phyloP scores from a whole-genome alignment of 2,888 invertebrate species.

The Oscheius myriophilus region DNA sequence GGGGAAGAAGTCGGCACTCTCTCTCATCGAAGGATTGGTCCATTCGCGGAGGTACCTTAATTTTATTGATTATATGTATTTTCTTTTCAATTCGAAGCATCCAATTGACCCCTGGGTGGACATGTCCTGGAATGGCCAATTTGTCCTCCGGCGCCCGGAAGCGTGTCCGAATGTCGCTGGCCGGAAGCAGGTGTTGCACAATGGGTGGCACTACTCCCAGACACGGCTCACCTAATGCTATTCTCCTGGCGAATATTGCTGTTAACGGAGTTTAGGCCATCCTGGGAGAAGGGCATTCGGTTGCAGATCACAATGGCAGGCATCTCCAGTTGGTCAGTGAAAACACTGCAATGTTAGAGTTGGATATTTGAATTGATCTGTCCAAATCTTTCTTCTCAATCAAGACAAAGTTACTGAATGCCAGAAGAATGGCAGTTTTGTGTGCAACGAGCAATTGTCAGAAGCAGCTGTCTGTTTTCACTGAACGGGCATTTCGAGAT shows the following conservation, averaged over 20 bases:
- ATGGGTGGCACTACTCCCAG: slow-evolving; percentile 2
- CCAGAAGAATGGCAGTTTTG: background rate
- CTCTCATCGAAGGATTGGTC: slow-evolving; percentile 51
- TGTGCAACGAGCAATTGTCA: too few relatives aligned
- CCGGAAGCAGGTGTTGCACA: slow-evolving; percentile 12
- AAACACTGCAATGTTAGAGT: slow-evolving; percentile 34
- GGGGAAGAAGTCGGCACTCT: slow-evolving; percentile 45
- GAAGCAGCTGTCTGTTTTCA: too few relatives aligned
- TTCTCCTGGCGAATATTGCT: slow-evolving; percentile 44
- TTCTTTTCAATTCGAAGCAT: slow-evolving; percentile 25
- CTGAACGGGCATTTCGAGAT: too few relatives aligned
- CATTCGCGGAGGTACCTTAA: slow-evolving; percentile 56
- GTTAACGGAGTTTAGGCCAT: slow-evolving; percentile 50
- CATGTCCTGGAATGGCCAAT: background rate
- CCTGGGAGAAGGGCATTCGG: slow-evolving; percentile 53
- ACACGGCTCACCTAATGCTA: slow-evolving; percentile 38
- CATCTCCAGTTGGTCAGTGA: slow-evolving; percentile 44
- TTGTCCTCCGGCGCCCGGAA: slow-evolving; percentile 11
- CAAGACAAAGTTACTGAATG: background rate
- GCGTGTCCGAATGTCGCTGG: background rate
- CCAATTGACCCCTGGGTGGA: background rate
- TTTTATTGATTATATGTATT: too few relatives aligned
- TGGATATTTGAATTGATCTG: background rate
- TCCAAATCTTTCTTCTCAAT: background rate
- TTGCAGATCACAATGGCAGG: slow-evolving; percentile 61